Evolutionary conservation across 2,888 invertebrate species (phyloP).

Genomic region (Tetranychus truncatus): DNA sequence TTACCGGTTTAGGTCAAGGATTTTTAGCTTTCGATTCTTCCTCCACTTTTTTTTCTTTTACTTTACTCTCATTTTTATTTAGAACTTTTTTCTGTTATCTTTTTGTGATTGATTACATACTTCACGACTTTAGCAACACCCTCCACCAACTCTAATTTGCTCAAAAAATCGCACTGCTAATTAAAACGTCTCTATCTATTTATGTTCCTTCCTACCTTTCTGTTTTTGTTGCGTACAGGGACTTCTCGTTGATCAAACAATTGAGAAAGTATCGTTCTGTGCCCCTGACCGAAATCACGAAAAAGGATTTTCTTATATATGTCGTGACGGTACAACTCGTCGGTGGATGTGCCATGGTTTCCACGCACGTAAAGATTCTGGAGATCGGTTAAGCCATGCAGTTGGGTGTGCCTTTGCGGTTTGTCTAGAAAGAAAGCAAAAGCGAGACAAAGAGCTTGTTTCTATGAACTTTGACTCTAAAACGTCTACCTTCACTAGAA

Average conservation of each 20-base stretch:
- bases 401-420: slow-evolving; percentile 98
- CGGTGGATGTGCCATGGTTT: slow-evolving; percentile 99
- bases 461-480: slow-evolving; percentile 79
- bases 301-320: slow-evolving; percentile 95
- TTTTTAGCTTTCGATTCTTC: background rate
- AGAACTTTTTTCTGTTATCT: slow-evolving; percentile 9
- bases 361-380: slow-evolving; percentile 80
- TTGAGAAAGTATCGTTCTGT: slow-evolving; percentile 99
- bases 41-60: background rate
- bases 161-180: slow-evolving; percentile 14
- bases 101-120: slow-evolving; percentile 5
- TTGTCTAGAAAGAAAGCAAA: slow-evolving; percentile 90
- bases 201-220: background rate
- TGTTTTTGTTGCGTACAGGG: slow-evolving; percentile 40
- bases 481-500: slow-evolving; percentile 74
- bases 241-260: slow-evolving; percentile 95
- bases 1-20: background rate
- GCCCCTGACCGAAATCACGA: slow-evolving; percentile 96
- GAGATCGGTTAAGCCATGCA: slow-evolving; percentile 92
- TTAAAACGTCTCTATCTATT: background rate
- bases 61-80: background rate
- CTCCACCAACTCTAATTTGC: background rate
- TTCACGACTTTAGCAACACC: background rate
- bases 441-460: slow-evolving; percentile 75
- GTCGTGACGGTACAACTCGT: slow-evolving; percentile 90